Evolutionary conservation across 2,113 vertebrate genomes (phyloP).

Genomic region (Trachemys scripta): DNA sequence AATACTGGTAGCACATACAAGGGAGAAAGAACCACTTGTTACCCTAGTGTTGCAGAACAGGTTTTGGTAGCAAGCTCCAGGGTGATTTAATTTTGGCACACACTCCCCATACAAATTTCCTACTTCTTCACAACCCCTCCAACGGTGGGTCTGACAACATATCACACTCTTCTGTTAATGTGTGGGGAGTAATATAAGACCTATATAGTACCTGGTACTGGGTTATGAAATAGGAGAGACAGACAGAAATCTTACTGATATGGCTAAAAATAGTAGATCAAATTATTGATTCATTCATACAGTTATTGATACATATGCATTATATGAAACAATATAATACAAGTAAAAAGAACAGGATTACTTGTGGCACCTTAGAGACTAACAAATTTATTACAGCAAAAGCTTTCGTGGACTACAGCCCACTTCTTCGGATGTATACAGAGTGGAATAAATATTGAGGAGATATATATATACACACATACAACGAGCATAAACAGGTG

Average conservation of each 20-base stretch:
- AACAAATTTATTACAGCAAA: too few species aligned
- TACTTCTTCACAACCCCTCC: not conserved
- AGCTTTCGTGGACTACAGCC: too few species aligned
- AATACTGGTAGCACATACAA: not conserved
- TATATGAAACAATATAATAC: not conserved
- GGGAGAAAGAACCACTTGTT: not conserved
- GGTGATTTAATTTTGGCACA: not conserved
- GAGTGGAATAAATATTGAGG: too few species aligned
- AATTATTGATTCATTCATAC: not conserved
- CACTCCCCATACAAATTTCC: not conserved
- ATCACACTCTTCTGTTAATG: not conserved
- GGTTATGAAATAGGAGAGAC: not conserved
- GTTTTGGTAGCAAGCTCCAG: not conserved
- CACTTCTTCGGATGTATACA: too few species aligned
- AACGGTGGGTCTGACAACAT: not conserved
- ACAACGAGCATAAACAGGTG: too few species aligned
- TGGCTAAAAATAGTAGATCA: not conserved
- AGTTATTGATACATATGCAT: not conserved
- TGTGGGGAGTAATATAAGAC: not conserved
- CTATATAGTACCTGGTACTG: not conserved
- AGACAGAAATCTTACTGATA: not conserved
- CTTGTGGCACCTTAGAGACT: too few species aligned
- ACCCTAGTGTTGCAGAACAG: not conserved
- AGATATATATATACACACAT: too few species aligned
- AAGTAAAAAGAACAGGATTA: not conserved